phyloP scores from a whole-genome alignment of 2,797 vertebrate genomes.

The Rhinogobio ventralis region DNA sequence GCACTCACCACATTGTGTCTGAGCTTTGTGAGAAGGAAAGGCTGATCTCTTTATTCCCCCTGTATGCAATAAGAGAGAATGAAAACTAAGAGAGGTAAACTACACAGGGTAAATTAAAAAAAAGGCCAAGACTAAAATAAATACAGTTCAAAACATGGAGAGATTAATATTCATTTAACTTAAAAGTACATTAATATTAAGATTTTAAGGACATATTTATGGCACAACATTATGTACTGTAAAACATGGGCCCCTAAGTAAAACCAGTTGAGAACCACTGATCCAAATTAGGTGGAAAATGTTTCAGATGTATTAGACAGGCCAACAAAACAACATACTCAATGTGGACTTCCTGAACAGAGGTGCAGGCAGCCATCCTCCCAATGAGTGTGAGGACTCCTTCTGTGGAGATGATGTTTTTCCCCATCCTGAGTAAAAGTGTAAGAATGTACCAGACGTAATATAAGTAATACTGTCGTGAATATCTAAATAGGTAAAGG shows the following conservation, averaged over 20 bases:
- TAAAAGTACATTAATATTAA: neutral
- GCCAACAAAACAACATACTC: slow-evolving; percentile 73
- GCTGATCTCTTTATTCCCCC: slow-evolving; percentile 68
- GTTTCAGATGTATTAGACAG: neutral
- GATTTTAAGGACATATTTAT: neutral
- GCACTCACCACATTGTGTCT: slow-evolving; percentile 64
- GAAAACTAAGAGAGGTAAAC: neutral
- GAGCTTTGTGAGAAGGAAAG: slow-evolving; percentile 65
- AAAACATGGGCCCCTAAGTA: neutral
- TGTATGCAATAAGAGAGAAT: slow-evolving; percentile 58
- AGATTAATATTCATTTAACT: neutral
- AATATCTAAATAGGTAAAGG: neutral
- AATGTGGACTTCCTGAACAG: slow-evolving; percentile 72
- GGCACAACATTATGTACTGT: neutral
- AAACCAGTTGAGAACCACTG: too few relatives aligned
- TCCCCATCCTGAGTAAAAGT: slow-evolving; percentile 79
- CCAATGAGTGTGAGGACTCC: slow-evolving; percentile 75
- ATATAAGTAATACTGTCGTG: neutral
- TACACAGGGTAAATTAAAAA: neutral
- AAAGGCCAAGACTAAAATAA: neutral
- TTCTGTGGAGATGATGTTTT: slow-evolving; percentile 72
- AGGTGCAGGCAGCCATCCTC: slow-evolving; percentile 68
- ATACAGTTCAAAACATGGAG: neutral
- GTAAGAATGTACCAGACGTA: neutral
- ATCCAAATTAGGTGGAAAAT: neutral